phyloP scores from a whole-genome alignment of 2,888 invertebrate species.

The Dasypogon diadema region DNA sequence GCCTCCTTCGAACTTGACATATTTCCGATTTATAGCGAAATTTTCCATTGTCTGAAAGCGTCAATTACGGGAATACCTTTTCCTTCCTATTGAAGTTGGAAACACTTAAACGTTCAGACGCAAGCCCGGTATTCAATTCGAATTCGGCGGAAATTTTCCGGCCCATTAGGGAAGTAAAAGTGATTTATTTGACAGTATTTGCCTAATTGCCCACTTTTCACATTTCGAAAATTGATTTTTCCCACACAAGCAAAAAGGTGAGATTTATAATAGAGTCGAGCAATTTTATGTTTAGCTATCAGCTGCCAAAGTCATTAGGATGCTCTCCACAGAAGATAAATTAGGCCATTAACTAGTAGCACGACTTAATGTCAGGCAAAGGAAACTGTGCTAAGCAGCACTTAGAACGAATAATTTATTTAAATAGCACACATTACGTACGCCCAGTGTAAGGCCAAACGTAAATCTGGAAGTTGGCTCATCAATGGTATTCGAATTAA shows the following conservation, averaged over 20 bases:
- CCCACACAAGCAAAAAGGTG: background rate
- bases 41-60: no score
- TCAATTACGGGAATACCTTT: no score
- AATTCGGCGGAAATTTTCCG: background rate
- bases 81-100: no score
- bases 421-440: background rate
- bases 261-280: background rate
- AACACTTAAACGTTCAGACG: no score
- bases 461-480: background rate
- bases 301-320: conserved; percentile 22
- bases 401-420: background rate
- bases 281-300: conserved; percentile 3
- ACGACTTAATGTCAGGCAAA: background rate
- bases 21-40: no score
- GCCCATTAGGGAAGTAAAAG: background rate
- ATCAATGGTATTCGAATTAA: background rate
- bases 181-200: conserved; percentile 18
- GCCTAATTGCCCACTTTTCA: conserved; percentile 7
- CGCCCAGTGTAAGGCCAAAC: background rate
- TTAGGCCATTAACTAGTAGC: conserved; percentile 12
- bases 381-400: background rate
- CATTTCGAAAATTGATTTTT: conserved; percentile 24
- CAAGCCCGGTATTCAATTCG: no score
- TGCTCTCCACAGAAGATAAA: conserved; percentile 2
- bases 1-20: no score